phyloP scores from a whole-genome alignment of 2,888 invertebrate species.

The Drosophila infuscata region DNA sequence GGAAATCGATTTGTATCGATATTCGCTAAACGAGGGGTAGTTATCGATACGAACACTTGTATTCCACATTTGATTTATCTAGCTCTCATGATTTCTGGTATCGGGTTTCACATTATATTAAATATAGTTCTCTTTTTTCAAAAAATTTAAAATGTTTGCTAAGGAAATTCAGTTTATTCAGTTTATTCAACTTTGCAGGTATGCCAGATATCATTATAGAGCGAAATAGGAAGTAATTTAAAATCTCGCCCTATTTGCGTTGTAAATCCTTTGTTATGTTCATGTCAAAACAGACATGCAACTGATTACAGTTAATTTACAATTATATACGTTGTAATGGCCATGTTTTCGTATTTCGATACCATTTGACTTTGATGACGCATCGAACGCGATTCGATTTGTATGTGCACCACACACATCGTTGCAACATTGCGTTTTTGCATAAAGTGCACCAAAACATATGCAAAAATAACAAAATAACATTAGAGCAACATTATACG shows the following conservation, averaged over 20 bases:
- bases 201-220: background rate
- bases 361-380: slow-evolving; percentile 4
- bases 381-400: background rate
- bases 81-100: too few relatives aligned
- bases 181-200: background rate
- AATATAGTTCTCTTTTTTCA: background rate
- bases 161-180: background rate
- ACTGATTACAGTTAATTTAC: slow-evolving; percentile 12
- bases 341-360: background rate
- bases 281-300: background rate
- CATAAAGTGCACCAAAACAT: background rate
- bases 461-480: slow-evolving; percentile 6
- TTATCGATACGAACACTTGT: too few relatives aligned
- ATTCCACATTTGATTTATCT: too few relatives aligned
- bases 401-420: background rate
- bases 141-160: too few relatives aligned
- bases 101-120: background rate
- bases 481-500: slow-evolving; percentile 15
- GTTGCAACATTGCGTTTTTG: background rate
- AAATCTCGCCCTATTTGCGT: background rate
- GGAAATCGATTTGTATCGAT: background rate
- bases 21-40: background rate
- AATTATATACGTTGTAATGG: slow-evolving; percentile 1
- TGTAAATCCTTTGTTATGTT: background rate
- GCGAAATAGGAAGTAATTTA: background rate